Conservation (phyloP, 2,888 invertebrate species). For the Agrotis exclamationis region DNA sequence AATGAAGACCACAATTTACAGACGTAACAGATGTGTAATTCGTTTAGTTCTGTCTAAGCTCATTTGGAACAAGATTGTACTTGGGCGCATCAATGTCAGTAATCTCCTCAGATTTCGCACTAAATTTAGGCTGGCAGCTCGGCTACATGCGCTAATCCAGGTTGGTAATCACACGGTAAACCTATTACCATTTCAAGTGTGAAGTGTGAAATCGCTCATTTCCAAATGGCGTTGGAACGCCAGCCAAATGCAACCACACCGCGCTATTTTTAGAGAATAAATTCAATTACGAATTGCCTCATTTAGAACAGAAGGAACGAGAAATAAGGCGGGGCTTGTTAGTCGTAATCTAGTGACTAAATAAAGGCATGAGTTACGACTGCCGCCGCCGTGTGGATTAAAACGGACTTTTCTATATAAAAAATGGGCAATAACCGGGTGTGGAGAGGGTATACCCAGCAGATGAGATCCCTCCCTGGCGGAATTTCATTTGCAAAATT, state of each 20-base stretch:
- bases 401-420: conserved; percentile 80
- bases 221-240: conserved; percentile 62
- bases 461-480: conserved; percentile 75
- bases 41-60: conserved; percentile 34
- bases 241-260: conserved; percentile 65
- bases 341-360: conserved; percentile 82
- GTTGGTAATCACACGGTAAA: conserved; percentile 81
- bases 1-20: conserved; percentile 32
- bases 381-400: conserved; percentile 79
- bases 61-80: conserved; percentile 39
- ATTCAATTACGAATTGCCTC: conserved; percentile 68
- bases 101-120: conserved; percentile 63
- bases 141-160: conserved; percentile 73
- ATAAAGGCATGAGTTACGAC: conserved; percentile 83
- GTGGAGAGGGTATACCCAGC: conserved; percentile 73
- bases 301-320: conserved; percentile 68
- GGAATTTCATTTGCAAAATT: conserved; percentile 85
- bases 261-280: conserved; percentile 64
- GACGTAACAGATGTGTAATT: conserved; percentile 31
- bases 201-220: conserved; percentile 79
- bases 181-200: conserved; percentile 79
- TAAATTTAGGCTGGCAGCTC: conserved; percentile 66
- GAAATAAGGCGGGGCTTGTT: conserved; percentile 72
- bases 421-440: conserved; percentile 83
- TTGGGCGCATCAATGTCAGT: conserved; percentile 37